These are phyloP conservation scores for Pseudocheirus occidentalis DNA, from an alignment of 2,797 vertebrate species.

Conservation along the genomic window DNA sequence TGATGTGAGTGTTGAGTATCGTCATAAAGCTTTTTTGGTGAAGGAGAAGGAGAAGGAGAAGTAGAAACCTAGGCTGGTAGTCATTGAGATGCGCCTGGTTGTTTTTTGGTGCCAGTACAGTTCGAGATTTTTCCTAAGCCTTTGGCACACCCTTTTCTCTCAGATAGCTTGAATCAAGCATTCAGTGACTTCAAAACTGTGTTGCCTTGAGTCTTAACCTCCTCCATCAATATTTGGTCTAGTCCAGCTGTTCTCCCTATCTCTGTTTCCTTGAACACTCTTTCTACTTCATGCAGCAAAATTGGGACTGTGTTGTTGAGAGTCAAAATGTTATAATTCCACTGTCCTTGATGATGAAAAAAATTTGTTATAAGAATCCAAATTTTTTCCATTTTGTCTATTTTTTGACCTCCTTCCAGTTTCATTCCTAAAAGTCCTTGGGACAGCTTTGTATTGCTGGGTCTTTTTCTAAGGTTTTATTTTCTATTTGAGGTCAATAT, in stretches of 20 bases:
- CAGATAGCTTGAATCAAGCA: not conserved
- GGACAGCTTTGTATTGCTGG: not conserved
- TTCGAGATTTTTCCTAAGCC: not conserved
- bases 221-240: not conserved
- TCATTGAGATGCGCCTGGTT: fast-evolving
- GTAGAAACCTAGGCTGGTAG: not conserved
- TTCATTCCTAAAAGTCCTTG: not conserved
- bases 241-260: not conserved
- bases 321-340: not conserved
- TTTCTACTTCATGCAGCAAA: not conserved
- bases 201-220: not conserved
- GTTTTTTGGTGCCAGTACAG: not conserved
- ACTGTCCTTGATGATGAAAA: not conserved
- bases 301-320: not conserved
- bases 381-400: not conserved
- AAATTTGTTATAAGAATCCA: not conserved
- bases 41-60: no score
- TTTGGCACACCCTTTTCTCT: not conserved
- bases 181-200: not conserved
- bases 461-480: not conserved
- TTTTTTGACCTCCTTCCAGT: not conserved
- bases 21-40: not conserved
- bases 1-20: not conserved
- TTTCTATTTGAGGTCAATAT: not conserved
- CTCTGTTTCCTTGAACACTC: not conserved